Evolutionary conservation across 2,797 vertebrate species (phyloP).

Genomic region (Gambusia yucatana): DNA sequence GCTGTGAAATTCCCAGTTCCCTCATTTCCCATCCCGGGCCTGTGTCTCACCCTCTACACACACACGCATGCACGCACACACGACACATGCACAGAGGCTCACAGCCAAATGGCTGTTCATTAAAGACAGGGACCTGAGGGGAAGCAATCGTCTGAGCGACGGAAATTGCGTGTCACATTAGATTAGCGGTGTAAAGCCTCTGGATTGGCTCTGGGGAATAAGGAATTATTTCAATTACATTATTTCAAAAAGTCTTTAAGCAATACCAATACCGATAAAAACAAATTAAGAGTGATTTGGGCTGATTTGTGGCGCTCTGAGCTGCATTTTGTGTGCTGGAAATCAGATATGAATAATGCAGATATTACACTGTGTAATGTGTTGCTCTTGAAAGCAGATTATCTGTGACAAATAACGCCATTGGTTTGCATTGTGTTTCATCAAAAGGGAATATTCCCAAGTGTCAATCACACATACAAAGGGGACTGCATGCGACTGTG

Average conservation of each 20-base stretch:
- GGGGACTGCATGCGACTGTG: conserved; percentile 23
- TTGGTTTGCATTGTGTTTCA: conserved; percentile 76
- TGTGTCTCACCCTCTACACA: conserved; percentile 53
- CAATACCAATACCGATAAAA: conserved; percentile 83
- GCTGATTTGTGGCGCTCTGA: conserved; percentile 75
- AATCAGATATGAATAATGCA: conserved; percentile 78
- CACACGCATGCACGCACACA: conserved; percentile 30
- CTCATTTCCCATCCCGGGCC: conserved; percentile 70
- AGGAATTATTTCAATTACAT: conserved; percentile 85
- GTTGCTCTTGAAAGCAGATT: conserved; percentile 74
- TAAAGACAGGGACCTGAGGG: conserved; percentile 84
- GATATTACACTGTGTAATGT: conserved; percentile 71
- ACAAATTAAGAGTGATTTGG: conserved; percentile 83
- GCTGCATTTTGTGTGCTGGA: conserved; percentile 69
- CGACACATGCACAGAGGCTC: conserved; percentile 55
- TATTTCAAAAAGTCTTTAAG: conserved; percentile 84
- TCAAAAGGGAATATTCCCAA: conserved; percentile 75
- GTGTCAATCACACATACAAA: conserved; percentile 63
- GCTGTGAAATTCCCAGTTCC: conserved; percentile 72
- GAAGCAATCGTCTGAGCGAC: conserved; percentile 83
- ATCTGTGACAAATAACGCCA: conserved; percentile 76
- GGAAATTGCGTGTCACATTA: conserved; percentile 85
- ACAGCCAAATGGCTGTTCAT: conserved; percentile 84
- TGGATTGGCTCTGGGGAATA: conserved; percentile 81
- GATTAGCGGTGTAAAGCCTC: conserved; percentile 82